Evolutionary conservation across 2,888 invertebrate genomes (phyloP).

Genomic region (Trachelus tabidus): DNA sequence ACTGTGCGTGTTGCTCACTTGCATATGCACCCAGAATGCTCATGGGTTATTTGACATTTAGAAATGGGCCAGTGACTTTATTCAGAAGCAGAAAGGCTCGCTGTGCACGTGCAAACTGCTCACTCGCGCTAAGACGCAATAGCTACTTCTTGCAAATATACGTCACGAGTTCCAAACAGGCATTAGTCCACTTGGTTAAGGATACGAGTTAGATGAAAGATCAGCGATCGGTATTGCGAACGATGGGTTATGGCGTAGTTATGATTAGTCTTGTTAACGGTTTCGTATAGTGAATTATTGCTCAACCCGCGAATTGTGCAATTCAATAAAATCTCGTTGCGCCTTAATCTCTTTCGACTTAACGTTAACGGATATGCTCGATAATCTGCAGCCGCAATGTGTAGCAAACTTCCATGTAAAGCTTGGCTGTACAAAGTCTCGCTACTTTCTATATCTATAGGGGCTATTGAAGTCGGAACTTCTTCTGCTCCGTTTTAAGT

Average conservation of each 20-base stretch:
- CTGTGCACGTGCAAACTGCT: conserved; percentile 45
- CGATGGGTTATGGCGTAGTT: background rate
- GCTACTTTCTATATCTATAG: background rate
- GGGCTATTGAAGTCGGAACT: background rate
- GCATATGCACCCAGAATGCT: conserved; percentile 23
- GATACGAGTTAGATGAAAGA: background rate
- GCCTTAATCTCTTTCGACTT: background rate
- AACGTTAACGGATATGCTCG: background rate
- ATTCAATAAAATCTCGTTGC: background rate
- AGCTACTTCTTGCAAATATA: background rate
- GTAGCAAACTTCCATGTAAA: background rate
- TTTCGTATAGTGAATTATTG: background rate
- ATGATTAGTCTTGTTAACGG: background rate
- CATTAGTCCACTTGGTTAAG: background rate
- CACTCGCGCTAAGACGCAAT: background rate
- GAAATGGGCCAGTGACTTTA: conserved; percentile 49
- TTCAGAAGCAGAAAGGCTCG: conserved; percentile 38
- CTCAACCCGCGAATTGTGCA: background rate
- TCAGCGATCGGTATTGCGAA: background rate
- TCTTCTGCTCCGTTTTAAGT: background rate
- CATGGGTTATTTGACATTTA: conserved; percentile 52
- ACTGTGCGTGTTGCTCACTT: conserved; percentile 13
- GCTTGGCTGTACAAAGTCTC: background rate
- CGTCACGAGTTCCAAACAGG: background rate
- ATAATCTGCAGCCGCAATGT: background rate